Evolutionary conservation across 2,888 invertebrate species (phyloP).

Genomic region (Polydesmus complanatus): DNA sequence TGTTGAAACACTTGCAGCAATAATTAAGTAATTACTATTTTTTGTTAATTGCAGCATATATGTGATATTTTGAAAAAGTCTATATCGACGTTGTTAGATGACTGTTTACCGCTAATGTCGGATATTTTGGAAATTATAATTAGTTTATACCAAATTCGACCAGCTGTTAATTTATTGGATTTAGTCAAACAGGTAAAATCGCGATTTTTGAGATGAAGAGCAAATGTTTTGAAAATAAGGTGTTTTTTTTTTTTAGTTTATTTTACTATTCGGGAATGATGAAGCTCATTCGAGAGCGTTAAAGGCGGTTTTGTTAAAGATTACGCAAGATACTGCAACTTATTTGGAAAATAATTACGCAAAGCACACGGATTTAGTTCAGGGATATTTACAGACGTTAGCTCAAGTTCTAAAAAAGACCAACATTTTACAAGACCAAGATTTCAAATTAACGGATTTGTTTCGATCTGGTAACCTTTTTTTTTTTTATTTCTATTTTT

Average conservation of each 20-base stretch:
- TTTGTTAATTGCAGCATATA: conserved; percentile 42
- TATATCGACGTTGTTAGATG: conserved; percentile 53
- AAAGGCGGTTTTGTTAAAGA: conserved; percentile 34
- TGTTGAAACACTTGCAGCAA: background rate
- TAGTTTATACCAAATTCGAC: conserved; percentile 50
- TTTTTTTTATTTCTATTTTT: background rate
- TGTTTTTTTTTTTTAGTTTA: conserved; percentile 24
- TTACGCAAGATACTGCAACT: conserved; percentile 27
- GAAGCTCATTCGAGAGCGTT: conserved; percentile 23
- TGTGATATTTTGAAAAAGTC: conserved; percentile 60
- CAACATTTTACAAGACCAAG: conserved; percentile 30
- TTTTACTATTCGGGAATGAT: conserved; percentile 32
- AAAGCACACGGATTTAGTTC: conserved; percentile 53
- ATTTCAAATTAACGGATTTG: conserved; percentile 37
- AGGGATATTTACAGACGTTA: conserved; percentile 49
- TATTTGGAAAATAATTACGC: conserved; percentile 33
- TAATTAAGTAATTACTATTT: conserved; percentile 1
- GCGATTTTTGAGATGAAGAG: background rate
- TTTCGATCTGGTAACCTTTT: conserved; percentile 37
- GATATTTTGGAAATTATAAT: conserved; percentile 54
- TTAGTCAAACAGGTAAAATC: conserved; percentile 55
- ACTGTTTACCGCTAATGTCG: conserved; percentile 50
- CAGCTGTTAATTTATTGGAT: conserved; percentile 54
- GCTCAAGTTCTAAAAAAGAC: conserved; percentile 52
- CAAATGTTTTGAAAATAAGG: background rate